Base-by-base conservation (phyloP, 2,888 invertebrate genomes). In the Peribatodes rhomboidaria region DNA sequence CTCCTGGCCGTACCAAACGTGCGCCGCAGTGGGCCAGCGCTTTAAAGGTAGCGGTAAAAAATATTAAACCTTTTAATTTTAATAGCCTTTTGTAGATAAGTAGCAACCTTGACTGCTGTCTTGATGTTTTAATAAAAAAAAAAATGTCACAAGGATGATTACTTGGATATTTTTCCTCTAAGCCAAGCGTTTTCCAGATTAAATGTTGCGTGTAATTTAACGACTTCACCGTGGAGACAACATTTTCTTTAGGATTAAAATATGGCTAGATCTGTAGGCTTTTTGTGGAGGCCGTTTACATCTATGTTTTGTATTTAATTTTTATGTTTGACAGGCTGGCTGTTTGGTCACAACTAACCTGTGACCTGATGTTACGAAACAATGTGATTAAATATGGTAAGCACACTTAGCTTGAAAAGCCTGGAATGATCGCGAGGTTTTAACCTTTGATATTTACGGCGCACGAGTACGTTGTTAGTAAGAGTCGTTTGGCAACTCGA, bases 161-260 rank as follows among this genome's bases (percentile, higher is more conserved):
- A 74, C 64, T 68, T 73, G 74, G 78, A 78, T 82, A 77, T 77
- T 78, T 78, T 82, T 75, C 63, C 73, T 73, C 67, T 59, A 63
- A 70, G 66, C 72, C 67, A 66, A 74, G 62, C 70, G 70, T 78
- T 78, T 73, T 68, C 67, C 65, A 78, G 79, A 80, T 83, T 85
- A 80, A 85, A 85, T 83, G 85, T 84, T 74, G 80, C 84, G 82
- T 81, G 77, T 77, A 83, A 84, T 81, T 80, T 83, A 78, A 85
- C 81, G 82, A 80, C 76, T 72, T 75, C 68, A 65, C 77, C 70
- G 76, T 75, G 73, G 74, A 76, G 74, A 71, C 69, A 75, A 74
- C 77, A 71, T 80, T 82, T 79, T 75, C 76, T 73, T 72, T 73
- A 68, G 72, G 72, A 70, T 70, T 60, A 68, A 69, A 70, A 67